Conservation (phyloP, 2,113 vertebrate species). For the Barbus barbus region DNA sequence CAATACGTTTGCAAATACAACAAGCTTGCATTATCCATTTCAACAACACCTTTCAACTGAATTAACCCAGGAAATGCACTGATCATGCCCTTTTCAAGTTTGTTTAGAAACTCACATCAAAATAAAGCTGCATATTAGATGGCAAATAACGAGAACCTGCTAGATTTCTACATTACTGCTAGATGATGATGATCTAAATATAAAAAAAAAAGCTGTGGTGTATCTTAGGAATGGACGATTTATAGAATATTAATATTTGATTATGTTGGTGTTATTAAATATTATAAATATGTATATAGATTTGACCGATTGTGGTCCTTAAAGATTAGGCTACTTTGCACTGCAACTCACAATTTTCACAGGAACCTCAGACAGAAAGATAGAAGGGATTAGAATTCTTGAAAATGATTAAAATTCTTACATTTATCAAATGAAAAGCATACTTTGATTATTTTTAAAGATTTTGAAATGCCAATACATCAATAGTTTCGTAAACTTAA, state of each 20-base stretch:
- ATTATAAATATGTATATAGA: no score
- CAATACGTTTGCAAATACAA: background rate
- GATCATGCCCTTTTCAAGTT: background rate
- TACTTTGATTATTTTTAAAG: no score
- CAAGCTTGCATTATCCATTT: background rate
- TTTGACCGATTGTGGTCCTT: background rate
- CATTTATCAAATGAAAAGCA: no score
- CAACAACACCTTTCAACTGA: background rate
- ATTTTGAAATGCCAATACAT: no score
- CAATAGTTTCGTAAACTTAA: background rate
- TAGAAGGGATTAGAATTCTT: no score
- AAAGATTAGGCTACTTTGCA: background rate
- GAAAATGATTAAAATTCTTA: no score
- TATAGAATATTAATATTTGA: background rate
- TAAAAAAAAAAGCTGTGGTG: background rate
- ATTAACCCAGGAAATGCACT: background rate
- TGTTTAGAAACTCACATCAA: background rate
- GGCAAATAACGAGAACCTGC: background rate
- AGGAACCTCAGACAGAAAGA: no score
- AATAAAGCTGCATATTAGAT: background rate
- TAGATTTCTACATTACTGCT: background rate
- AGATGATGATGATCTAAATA: background rate
- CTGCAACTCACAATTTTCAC: background rate
- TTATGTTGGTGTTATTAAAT: no score
- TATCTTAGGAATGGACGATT: background rate